Evolutionary conservation across 1,140 invertebrate species (phyloP).

Genomic region (Globodera rostochiensis): DNA sequence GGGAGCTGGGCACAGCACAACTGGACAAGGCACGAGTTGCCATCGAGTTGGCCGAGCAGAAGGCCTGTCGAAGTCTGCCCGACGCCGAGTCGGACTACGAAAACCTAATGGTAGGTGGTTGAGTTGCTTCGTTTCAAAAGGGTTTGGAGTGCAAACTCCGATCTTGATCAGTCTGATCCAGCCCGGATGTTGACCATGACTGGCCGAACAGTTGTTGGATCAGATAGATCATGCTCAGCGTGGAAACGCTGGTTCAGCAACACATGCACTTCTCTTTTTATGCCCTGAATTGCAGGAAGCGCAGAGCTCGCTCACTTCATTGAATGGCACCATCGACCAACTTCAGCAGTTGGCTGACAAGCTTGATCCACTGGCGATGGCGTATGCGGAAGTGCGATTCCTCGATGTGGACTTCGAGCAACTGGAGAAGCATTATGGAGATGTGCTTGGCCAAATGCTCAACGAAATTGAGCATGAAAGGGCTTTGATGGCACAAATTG

Average conservation of each 20-base stretch:
- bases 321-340: conserved; percentile 44
- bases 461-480: conserved; percentile 38
- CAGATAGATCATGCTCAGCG: neutral
- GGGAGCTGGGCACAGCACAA: conserved; percentile 38
- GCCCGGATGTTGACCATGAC: neutral
- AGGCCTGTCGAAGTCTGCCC: conserved; percentile 32
- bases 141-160: neutral
- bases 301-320: conserved; percentile 15
- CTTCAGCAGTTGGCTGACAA: conserved; percentile 52
- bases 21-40: conserved; percentile 45
- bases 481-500: conserved; percentile 4
- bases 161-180: no score
- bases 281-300: conserved; percentile 24
- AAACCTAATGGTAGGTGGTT: conserved; percentile 27
- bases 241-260: no score
- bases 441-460: conserved; percentile 36
- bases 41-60: conserved; percentile 40
- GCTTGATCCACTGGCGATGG: conserved; percentile 54
- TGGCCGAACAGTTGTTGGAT: neutral
- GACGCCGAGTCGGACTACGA: conserved; percentile 47
- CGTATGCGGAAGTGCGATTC: conserved; percentile 57
- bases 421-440: conserved; percentile 50
- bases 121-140: neutral
- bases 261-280: no score
- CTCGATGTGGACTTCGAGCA: conserved; percentile 56